Evolutionary conservation across 64 coral and sea anemone species (phyloP).

Genomic region (Cladopsammia gracilis): DNA sequence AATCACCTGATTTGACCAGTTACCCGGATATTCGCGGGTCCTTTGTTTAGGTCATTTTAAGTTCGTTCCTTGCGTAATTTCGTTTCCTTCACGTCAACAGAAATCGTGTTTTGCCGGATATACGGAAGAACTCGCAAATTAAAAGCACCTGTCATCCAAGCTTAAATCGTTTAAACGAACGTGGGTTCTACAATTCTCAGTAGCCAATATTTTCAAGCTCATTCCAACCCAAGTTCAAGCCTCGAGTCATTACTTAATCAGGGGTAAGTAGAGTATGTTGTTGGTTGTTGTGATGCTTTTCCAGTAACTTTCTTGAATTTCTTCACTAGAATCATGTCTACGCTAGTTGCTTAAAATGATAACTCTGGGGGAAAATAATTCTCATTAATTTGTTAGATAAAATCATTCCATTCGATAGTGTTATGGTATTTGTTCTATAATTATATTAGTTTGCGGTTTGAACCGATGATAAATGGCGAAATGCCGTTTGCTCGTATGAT

Average conservation of each 20-base stretch:
- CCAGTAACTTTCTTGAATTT: neutral
- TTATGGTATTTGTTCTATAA: constrained; percentile 12
- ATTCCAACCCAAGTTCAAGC: neutral
- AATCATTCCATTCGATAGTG: constrained; percentile 12
- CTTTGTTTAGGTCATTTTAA: neutral
- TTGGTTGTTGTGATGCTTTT: neutral
- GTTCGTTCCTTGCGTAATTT: neutral
- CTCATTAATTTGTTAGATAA: neutral
- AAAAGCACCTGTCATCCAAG: constrained; percentile 13
- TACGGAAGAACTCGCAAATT: neutral
- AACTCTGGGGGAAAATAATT: neutral
- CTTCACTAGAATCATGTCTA: neutral
- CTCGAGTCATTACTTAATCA: neutral
- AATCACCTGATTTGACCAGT: neutral
- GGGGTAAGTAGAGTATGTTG: constrained; percentile 10
- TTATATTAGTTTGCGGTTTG: constrained; percentile 24
- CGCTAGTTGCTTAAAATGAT: neutral
- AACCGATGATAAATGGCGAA: neutral
- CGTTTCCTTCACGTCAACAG: neutral
- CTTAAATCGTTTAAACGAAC: neutral
- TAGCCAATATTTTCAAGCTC: neutral
- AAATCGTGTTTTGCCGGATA: neutral
- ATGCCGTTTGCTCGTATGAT: too few species aligned
- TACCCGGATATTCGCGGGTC: neutral
- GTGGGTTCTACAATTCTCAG: neutral